phyloP scores from a whole-genome alignment of 2,113 vertebrate genomes.

The Planiliza haematocheilus region DNA sequence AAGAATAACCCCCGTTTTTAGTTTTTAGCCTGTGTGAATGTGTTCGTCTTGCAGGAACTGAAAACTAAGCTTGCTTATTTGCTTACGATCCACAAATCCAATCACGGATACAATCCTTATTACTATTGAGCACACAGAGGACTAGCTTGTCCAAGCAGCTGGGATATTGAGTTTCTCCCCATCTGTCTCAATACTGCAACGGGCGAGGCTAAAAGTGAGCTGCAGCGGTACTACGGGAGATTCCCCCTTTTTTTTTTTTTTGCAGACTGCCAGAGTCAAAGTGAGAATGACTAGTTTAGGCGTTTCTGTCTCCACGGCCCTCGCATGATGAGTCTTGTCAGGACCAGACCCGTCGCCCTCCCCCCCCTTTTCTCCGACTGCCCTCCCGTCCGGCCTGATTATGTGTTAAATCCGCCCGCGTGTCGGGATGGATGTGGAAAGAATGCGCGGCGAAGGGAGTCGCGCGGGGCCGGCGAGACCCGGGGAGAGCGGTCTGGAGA shows the following conservation, averaged over 20 bases:
- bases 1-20: no score
- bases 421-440: slow-evolving; percentile 82
- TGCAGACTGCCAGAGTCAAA: slow-evolving; percentile 34
- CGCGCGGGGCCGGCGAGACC: slow-evolving; percentile 46
- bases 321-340: slow-evolving; percentile 74
- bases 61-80: slow-evolving; percentile 38
- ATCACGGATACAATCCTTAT: slow-evolving; percentile 54
- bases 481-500: slow-evolving; percentile 77
- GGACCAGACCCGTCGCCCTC: slow-evolving; percentile 51
- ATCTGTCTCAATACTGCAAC: slow-evolving; percentile 55
- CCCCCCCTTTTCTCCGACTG: slow-evolving; percentile 33
- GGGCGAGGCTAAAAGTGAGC: slow-evolving; percentile 39
- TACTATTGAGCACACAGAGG: slow-evolving; percentile 28
- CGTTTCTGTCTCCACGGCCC: slow-evolving; percentile 75
- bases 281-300: slow-evolving; percentile 62
- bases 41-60: neutral
- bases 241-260: slow-evolving; percentile 25
- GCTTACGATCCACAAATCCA: slow-evolving; percentile 57
- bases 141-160: slow-evolving; percentile 42
- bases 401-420: slow-evolving; percentile 84
- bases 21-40: no score
- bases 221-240: slow-evolving; percentile 51
- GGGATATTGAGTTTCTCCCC: slow-evolving; percentile 59
- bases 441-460: slow-evolving; percentile 58
- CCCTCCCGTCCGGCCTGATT: slow-evolving; percentile 73